Conservation (phyloP, 2,797 vertebrate species). For the Microctenopoma stevenorrisi region DNA sequence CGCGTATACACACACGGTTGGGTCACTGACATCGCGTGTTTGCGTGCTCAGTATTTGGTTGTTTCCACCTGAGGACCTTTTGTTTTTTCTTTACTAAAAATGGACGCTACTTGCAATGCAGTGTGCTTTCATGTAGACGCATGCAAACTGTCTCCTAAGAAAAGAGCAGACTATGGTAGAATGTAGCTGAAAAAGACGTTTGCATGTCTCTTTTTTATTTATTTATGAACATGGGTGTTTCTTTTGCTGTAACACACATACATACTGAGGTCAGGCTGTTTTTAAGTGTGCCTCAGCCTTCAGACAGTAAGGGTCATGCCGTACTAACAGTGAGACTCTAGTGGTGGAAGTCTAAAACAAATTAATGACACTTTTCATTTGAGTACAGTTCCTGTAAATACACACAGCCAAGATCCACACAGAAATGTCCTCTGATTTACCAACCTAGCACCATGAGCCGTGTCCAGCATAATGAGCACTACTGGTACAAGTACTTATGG, state of each 20-base stretch:
- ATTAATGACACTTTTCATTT: too few species aligned
- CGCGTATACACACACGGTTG: constrained; percentile 28
- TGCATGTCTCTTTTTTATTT: constrained; percentile 59
- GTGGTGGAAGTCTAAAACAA: not conserved
- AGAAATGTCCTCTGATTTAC: too few species aligned
- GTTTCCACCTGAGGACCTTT: constrained; percentile 39
- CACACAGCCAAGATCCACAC: constrained; percentile 25
- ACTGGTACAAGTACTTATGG: not conserved
- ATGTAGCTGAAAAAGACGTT: constrained; percentile 70
- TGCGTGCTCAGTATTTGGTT: constrained; percentile 9
- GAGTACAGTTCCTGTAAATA: too few species aligned
- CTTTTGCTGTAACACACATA: constrained; percentile 22
- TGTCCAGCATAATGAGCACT: not conserved
- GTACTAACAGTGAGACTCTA: not conserved
- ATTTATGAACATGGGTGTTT: constrained; percentile 53
- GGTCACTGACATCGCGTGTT: constrained; percentile 32
- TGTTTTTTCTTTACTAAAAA: constrained; percentile 53
- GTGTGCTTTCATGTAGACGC: constrained; percentile 43
- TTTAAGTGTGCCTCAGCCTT: constrained; percentile 14
- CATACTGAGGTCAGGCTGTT: constrained; percentile 36
- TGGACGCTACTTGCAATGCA: constrained; percentile 37
- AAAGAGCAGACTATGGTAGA: constrained; percentile 55
- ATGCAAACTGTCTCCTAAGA: constrained; percentile 40
- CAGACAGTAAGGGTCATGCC: too few species aligned
- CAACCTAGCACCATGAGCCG: too few species aligned